phyloP scores from a whole-genome alignment of 2,113 vertebrate species.

The Sylvia atricapilla region DNA sequence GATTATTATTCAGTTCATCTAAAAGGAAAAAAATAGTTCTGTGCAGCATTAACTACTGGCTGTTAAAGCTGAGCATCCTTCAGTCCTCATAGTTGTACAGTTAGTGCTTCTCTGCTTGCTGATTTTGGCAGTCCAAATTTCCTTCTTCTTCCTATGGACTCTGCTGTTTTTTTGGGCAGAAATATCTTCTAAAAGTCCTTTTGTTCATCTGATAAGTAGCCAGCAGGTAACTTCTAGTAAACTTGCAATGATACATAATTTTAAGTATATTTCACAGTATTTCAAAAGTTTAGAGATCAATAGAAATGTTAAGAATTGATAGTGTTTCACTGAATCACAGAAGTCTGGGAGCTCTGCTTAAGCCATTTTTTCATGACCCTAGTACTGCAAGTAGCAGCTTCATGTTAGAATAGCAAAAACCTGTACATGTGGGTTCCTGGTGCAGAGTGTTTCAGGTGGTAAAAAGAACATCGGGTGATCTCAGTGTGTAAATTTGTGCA shows the following conservation, averaged over 20 bases:
- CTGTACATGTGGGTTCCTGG: accelerated
- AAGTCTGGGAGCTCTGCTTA: not conserved
- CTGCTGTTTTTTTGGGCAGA: not conserved
- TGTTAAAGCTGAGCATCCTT: not conserved
- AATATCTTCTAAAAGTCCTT: not conserved
- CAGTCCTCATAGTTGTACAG: not conserved
- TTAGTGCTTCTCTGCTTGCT: not conserved
- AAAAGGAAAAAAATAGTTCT: not conserved
- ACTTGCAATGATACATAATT: not conserved
- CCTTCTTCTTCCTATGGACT: not conserved
- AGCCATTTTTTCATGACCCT: not conserved
- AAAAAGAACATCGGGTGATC: not conserved
- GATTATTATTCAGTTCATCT: not conserved
- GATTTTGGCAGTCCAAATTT: not conserved
- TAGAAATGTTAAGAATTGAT: not conserved
- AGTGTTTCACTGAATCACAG: not conserved
- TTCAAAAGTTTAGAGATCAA: not conserved
- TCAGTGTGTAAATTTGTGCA: not conserved
- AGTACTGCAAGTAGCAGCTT: not conserved
- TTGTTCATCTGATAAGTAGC: not conserved
- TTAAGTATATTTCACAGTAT: not conserved
- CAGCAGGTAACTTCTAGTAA: not conserved
- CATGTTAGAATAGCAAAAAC: not conserved
- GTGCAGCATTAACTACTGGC: not conserved
- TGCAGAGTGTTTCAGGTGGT: not conserved